Evolutionary conservation across 2,888 invertebrate genomes (phyloP), one percentile per base, ranked within the genome.

Genomic region (Clanis bilineata): DNA sequence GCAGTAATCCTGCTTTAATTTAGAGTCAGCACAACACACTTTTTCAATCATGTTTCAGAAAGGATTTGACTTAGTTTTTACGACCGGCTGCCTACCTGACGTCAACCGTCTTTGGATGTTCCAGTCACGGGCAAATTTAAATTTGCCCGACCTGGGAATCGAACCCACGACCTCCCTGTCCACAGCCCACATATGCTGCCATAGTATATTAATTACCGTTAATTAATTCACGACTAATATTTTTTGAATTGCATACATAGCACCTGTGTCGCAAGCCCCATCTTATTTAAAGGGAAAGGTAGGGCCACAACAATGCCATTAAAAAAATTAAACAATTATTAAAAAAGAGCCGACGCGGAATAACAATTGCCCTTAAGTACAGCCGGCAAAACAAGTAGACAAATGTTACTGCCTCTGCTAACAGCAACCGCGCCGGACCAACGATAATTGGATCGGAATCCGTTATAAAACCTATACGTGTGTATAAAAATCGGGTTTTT

Each of bases 401-500:
- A 71, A 80, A 76, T 72, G 72, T 75, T 74, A 74, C 77, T 73
- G 74, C 73, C 73, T 72, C 72, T 68, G 68, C 70, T 69, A 66
- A 67, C 69, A 69, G 68, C 59, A 63, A 57, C 66, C 67, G 64
- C 57, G 57, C 64, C 69, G 70, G 65, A 69, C 75, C 72, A 76
- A 77, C 76, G 77, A 78, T 80, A 80, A 80, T 80, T 80, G 79
- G 77, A 66, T 71, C 62, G 70, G 73, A 73, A 76, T 78, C 67
- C 75, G 61, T 71, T 71, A 79, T 74, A 77, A 73, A 70, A 75
- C 72, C 73, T 51, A 32, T 65, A 73, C 76, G 73, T 65, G 70
- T 68, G 68, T 77, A 74, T 74, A 77, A 73, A 73, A 71, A 75
- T 77, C 78, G 77, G 78, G 78, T 86, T 88, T 89, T 89, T 90